Conservation (phyloP, 2,888 invertebrate genomes). For the Pristionchus exspectatus region DNA sequence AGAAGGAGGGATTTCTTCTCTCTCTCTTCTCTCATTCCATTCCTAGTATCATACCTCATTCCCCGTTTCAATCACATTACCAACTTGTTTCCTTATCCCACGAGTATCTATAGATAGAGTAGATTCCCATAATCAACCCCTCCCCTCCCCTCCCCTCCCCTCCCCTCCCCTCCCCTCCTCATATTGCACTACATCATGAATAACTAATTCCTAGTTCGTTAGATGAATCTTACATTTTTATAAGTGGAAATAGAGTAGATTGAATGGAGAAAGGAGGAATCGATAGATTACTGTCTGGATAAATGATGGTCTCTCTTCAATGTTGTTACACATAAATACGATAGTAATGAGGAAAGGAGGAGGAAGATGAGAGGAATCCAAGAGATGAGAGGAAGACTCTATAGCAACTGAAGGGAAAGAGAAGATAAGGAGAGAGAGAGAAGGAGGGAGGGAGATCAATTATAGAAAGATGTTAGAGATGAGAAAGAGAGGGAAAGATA, state of each 20-base stretch:
- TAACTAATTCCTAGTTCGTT: neutral
- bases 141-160: neutral
- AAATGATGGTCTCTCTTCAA: neutral
- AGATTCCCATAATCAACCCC: neutral
- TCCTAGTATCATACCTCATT: neutral
- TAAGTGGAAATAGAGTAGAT: neutral
- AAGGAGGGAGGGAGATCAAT: neutral
- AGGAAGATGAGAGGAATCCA: constrained; percentile 4
- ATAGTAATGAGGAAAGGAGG: neutral
- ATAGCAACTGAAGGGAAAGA: constrained; percentile 6
- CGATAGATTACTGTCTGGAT: neutral
- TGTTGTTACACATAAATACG: constrained; percentile 2
- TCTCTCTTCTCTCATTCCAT: neutral
- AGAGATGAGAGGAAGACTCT: neutral
- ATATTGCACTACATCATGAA: neutral
- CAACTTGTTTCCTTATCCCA: neutral
- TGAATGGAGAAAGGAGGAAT: neutral
- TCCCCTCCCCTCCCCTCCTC: neutral
- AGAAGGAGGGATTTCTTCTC: neutral
- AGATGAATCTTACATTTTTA: neutral
- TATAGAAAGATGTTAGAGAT: neutral
- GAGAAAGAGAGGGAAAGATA: neutral
- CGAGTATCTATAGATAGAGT: neutral
- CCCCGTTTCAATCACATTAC: neutral
- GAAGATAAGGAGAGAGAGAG: constrained; percentile 14